Conservation (phyloP, 1,140 invertebrate species). For the Monochamus saltuarius region DNA sequence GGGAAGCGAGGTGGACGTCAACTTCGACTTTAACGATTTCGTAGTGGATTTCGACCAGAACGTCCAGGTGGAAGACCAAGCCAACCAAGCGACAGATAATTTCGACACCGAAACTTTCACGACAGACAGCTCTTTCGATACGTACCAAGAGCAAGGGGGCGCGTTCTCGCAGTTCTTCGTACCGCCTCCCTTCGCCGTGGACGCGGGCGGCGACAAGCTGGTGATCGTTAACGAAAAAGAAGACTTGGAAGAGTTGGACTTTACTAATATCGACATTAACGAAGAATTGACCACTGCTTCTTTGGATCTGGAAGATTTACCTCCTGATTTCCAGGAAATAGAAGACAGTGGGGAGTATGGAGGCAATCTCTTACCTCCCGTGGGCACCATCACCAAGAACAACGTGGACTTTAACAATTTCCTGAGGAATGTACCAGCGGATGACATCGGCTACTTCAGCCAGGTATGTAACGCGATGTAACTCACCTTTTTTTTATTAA, state of each 20-base stretch:
- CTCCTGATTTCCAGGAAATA: conserved; percentile 21
- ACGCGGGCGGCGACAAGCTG: not conserved
- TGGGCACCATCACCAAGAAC: conserved; percentile 36
- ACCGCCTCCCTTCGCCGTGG: conserved; percentile 22
- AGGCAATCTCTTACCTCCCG: conserved; percentile 28
- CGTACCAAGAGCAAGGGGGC: not conserved
- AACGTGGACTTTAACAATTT: conserved; percentile 42
- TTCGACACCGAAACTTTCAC: conserved; percentile 35
- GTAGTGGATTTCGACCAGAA: conserved; percentile 40
- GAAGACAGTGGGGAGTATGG: conserved; percentile 15
- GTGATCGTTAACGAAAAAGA: not conserved
- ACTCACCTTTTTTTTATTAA: no score
- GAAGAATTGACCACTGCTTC: conserved; percentile 36
- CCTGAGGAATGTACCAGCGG: conserved; percentile 27
- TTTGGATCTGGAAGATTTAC: conserved; percentile 39
- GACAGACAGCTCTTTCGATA: conserved; percentile 26
- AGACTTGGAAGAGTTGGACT: conserved; percentile 26
- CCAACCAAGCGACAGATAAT: conserved; percentile 10
- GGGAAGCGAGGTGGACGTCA: conserved; percentile 31
- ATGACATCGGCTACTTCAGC: conserved; percentile 29
- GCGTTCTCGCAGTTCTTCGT: conserved; percentile 37
- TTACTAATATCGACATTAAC: conserved; percentile 38
- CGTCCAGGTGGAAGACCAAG: conserved; percentile 26
- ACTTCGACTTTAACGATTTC: conserved; percentile 46
- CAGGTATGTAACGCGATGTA: conserved; percentile 24